phyloP scores from a whole-genome alignment of 2,113 vertebrate genomes.

The Epinephelus moara region DNA sequence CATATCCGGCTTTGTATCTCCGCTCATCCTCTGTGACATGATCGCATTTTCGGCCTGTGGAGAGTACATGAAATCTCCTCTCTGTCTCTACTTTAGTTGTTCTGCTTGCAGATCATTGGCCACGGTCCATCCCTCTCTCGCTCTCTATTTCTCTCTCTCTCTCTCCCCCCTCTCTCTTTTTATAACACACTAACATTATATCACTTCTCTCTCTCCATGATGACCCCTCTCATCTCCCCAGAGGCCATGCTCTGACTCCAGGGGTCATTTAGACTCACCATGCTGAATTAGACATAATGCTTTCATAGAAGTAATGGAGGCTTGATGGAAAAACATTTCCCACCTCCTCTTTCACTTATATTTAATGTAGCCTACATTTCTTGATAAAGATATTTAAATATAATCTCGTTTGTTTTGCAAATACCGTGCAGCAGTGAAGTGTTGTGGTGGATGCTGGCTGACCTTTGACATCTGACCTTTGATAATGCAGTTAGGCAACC shows the following conservation, averaged over 20 bases:
- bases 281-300: conserved; percentile 18
- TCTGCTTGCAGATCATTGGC: conserved; percentile 62
- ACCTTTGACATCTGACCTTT: neutral
- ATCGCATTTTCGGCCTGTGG: conserved; percentile 24
- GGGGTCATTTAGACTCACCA: conserved; percentile 11
- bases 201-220: conserved; percentile 40
- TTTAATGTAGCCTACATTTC: neutral
- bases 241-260: conserved; percentile 33
- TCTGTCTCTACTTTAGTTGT: conserved; percentile 57
- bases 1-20: conserved; percentile 40
- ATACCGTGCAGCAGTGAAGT: neutral
- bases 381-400: neutral
- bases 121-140: conserved; percentile 38
- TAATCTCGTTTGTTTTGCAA: neutral
- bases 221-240: conserved; percentile 37
- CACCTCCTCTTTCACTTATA: neutral
- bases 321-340: conserved; percentile 31
- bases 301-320: conserved; percentile 12
- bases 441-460: neutral
- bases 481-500: too few relatives aligned
- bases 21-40: conserved; percentile 48
- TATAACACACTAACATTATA: conserved; percentile 42
- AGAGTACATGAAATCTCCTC: conserved; percentile 41
- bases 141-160: neutral
- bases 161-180: neutral